Evolutionary conservation across 2,797 vertebrate species (phyloP).

Genomic region (Rhincodon typus): DNA sequence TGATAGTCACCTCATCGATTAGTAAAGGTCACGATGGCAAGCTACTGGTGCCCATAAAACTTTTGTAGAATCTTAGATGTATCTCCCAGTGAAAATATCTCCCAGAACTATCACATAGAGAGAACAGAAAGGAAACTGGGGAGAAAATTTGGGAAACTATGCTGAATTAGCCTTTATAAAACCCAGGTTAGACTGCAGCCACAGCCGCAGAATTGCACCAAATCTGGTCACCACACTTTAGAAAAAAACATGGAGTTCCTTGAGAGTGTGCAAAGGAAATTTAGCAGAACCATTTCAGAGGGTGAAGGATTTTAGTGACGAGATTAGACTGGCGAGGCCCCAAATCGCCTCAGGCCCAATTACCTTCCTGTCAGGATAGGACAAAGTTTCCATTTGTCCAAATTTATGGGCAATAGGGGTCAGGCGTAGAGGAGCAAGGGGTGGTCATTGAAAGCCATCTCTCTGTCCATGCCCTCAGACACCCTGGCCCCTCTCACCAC

Average conservation of each 20-base stretch:
- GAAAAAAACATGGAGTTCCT: background rate
- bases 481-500: no score
- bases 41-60: background rate
- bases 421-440: no score
- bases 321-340: background rate
- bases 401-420: no score
- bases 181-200: no score
- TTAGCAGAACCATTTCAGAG: background rate
- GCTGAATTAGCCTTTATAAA: background rate
- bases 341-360: no score
- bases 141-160: background rate
- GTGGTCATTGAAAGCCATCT: no score
- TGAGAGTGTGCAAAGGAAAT: background rate
- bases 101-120: background rate
- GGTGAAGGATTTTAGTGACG: background rate
- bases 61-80: no score
- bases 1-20: background rate
- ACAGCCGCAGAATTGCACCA: background rate
- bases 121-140: background rate
- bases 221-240: background rate
- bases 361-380: no score
- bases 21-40: background rate
- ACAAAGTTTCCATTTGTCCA: no score
- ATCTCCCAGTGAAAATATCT: background rate
- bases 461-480: no score